phyloP scores from a whole-genome alignment of 2,797 vertebrate species.

The Brachymystax lenok region DNA sequence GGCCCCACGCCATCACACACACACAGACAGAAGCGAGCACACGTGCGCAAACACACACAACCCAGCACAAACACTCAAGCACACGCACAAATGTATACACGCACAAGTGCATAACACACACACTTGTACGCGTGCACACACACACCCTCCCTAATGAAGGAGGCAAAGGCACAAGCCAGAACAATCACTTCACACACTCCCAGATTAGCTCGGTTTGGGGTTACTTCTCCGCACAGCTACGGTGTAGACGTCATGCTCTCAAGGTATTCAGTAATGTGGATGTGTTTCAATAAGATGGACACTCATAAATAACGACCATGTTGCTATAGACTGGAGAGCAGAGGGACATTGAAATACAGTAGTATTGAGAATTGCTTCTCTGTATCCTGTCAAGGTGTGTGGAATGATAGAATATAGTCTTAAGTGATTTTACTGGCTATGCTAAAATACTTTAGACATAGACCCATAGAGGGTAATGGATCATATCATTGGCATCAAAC shows the following conservation, averaged over 20 bases:
- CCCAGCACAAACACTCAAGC: not conserved
- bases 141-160: not conserved
- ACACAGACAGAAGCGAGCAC: not conserved
- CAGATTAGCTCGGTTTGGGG: not conserved
- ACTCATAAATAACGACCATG: no score
- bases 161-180: not conserved
- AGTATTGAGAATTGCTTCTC: no score
- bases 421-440: not conserved
- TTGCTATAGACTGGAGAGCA: not conserved
- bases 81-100: not conserved
- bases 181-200: not conserved
- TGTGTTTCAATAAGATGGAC: no score
- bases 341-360: not conserved
- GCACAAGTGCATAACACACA: not conserved
- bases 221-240: no score
- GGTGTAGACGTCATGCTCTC: not conserved
- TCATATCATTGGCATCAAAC: slow-evolving; percentile 71
- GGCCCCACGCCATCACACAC: slow-evolving; percentile 51
- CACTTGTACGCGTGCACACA: not conserved
- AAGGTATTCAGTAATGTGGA: not conserved
- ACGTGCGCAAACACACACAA: slow-evolving; percentile 8
- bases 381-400: not conserved
- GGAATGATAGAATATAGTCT: not conserved
- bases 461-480: slow-evolving; percentile 69
- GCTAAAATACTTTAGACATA: not conserved